Evolutionary conservation across 2,888 invertebrate genomes (phyloP).

Genomic region (Catotricha subobsoleta): DNA sequence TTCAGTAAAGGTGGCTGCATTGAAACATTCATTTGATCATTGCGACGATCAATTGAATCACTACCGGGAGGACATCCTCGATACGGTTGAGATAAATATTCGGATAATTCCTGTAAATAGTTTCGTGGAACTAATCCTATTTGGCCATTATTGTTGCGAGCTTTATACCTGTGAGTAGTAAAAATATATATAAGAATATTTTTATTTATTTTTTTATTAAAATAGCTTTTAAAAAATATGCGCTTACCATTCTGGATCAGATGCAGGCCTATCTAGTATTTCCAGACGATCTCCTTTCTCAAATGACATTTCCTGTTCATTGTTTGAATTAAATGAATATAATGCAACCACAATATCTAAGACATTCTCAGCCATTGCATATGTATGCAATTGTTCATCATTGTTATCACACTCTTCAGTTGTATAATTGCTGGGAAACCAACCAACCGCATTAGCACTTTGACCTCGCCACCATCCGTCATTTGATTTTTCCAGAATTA

Average conservation of each 20-base stretch:
- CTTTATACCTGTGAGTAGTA: conserved; percentile 44
- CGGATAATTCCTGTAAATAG: conserved; percentile 81
- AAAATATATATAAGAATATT: background rate
- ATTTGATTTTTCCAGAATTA: conserved; percentile 93
- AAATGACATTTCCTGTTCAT: conserved; percentile 90
- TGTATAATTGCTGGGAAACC: conserved; percentile 99
- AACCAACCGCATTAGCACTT: conserved; percentile 39
- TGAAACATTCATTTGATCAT: conserved; percentile 24
- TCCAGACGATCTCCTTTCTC: conserved; percentile 93
- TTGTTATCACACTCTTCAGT: conserved; percentile 71
- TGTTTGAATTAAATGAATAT: conserved; percentile 84
- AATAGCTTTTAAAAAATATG: background rate
- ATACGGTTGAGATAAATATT: conserved; percentile 73
- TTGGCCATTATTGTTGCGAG: conserved; percentile 81
- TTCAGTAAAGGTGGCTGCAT: conserved; percentile 17
- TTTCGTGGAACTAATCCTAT: conserved; percentile 90
- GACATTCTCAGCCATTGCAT: conserved; percentile 89
- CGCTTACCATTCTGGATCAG: conserved; percentile 87
- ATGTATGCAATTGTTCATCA: conserved; percentile 76
- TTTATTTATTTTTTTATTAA: background rate
- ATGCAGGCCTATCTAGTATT: conserved; percentile 86
- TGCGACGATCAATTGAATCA: conserved; percentile 34
- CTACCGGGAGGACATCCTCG: conserved; percentile 32
- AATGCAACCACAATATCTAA: conserved; percentile 87
- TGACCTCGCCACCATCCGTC: conserved; percentile 99